Evolutionary conservation across 1,140 invertebrate species (phyloP), one percentile per base, ranked within the genome.

Genomic region (Drosophila orosa): DNA sequence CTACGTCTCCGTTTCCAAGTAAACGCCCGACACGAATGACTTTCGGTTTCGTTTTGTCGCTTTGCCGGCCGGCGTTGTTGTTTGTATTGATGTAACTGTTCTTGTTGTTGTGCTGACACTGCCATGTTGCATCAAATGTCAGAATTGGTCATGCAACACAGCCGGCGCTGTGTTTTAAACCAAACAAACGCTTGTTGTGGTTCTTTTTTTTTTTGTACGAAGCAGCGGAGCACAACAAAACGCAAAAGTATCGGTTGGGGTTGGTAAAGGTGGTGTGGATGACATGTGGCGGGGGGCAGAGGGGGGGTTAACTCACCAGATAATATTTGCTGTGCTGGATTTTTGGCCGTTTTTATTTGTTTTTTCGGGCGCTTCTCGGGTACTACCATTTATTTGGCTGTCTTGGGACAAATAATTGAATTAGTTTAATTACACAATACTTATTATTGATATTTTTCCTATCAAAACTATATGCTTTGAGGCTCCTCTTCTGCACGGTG

Each of bases 351-450:
- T 22, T 33, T 25, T 19, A 31, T 29, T 68, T 25, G 65, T 31
- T 29, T 29, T 24, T 45, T 33, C 15, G n/a, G 12, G 19, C 9
- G n/a, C 40, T 45, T 29, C 67, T 33, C 22, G 19, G 7, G 33
- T 31, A 56, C n/a, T 71, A 31, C 31, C 67, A 71, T 71, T 71
- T 71, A 71, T 31, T 71, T 71, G 50, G 48, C 50, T 71, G 27
- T 39, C 33, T 19, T 17, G 6, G 3, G 25, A 22, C 40, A 27
- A 47, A 13, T 37, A 56, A 24, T 57, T 39, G 5, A 57, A 57
- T 31, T n/a, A 29, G 4, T 42, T 42, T 37, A 54, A 27, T 44
- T 44, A 22, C 17, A 42, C 35, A 68, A 45, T 22, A 37, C 58
- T 65, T 17, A 15, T 5, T 54, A 15, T 19, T 31, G n/a, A 8